Base-by-base conservation (phyloP, 1,140 invertebrate genomes). In the Tetramorium alpestre region DNA sequence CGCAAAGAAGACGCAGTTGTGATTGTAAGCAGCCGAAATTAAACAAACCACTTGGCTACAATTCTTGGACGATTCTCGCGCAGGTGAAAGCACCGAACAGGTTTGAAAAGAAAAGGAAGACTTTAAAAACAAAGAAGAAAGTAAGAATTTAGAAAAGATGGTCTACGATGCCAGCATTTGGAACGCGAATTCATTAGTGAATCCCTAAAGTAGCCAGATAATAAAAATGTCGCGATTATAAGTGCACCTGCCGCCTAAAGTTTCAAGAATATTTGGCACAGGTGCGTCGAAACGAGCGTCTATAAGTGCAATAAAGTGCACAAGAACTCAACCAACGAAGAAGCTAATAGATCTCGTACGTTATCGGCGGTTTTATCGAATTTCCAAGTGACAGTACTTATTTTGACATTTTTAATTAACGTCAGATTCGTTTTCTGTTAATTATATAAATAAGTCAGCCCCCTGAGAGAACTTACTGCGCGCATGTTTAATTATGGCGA, bases 151-250 rank as follows among this genome's bases (percentile, higher is more conserved):
- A 75, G 69, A n/a, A 72, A 16, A 49, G 54, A 38, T 58, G 33
- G 67, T 75, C 38, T n/a, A 70, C 78, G n/a, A 73, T 60, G 25
- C 33, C 41, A 47, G 41, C 16, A 44, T 70, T 28, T 56, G 72
- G 3, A 62, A 65, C 33, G 56, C 8, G 47, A 85, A 85, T 78
- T 85, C 82, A 85, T 85, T 78, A 78, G 47, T 47, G 82, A 64
- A 65, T 65, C 75, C 73, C 13, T 78, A 78, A 16, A 84, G 18
- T 28, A 56, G 18, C 25, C 25, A 47, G 25, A 62, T 49, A 49
- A 73, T 73, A 73, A 84, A 62, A 73, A 84, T 41, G 56, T 62
- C 69, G 2, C 16, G 25, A 47, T 70, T 41, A 47, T 13, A 77
- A 78, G 47, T 78, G 73, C 82, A 78, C 82, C 82, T 85, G 82